Evolutionary conservation across 2,113 vertebrate genomes (phyloP).

Genomic region (Dicentrarchus labrax): DNA sequence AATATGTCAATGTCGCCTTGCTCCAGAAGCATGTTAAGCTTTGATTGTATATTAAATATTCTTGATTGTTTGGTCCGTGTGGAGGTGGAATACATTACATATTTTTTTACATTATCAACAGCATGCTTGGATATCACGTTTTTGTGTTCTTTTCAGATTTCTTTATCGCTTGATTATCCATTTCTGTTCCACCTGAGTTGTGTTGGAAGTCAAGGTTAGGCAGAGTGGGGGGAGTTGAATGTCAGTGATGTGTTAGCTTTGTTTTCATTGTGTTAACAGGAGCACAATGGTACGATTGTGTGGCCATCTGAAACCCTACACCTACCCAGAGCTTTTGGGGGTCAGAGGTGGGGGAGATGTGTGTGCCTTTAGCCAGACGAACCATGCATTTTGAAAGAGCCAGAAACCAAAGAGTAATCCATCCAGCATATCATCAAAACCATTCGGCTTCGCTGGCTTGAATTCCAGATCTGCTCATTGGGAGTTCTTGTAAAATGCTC

Average conservation of each 20-base stretch:
- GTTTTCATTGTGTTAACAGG: constrained; percentile 81
- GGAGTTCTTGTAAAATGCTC: constrained; percentile 19
- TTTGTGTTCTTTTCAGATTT: not conserved
- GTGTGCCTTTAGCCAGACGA: constrained; percentile 62
- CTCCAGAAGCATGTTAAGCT: not conserved
- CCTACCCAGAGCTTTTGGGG: constrained; percentile 70
- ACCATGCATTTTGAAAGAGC: constrained; percentile 65
- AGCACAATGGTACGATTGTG: constrained; percentile 81
- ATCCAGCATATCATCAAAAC: constrained; percentile 62
- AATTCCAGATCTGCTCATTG: constrained; percentile 44
- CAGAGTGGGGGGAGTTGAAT: constrained; percentile 53
- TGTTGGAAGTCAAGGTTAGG: constrained; percentile 73
- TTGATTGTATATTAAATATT: constrained; percentile 15
- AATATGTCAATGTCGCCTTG: not conserved
- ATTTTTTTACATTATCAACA: not conserved
- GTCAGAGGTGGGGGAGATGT: constrained; percentile 75
- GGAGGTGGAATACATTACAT: not conserved
- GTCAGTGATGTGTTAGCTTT: constrained; percentile 77
- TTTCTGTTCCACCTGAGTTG: constrained; percentile 53
- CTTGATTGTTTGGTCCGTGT: not conserved
- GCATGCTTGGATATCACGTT: not conserved
- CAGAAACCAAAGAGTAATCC: constrained; percentile 68
- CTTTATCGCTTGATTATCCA: not conserved
- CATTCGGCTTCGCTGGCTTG: constrained; percentile 27
- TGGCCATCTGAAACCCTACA: constrained; percentile 78